Base-by-base conservation (phyloP, 2,113 vertebrate species). In the Apodemus speciosus region DNA sequence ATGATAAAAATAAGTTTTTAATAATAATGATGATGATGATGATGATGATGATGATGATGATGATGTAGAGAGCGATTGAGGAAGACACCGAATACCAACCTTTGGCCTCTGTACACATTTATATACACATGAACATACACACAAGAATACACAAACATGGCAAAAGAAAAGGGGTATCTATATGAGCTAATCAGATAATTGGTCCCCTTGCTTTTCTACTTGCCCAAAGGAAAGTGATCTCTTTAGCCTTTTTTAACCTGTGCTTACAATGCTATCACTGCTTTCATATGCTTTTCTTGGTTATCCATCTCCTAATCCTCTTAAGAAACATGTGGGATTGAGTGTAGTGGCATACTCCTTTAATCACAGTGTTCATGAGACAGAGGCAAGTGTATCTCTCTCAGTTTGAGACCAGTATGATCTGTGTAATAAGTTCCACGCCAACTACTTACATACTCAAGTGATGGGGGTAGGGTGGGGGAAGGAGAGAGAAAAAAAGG, bases 251-350 rank as follows among this genome's bases (percentile, higher is more conserved):
- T 88, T 76, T 94, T 3, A 27, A 58, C 66, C 25, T 89, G 9
- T 92, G 16, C 23, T 84, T 79, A 0, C 43, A 73, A 40, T 72
- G 20, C 40, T 87, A 64, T 53, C 9, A 32, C 81, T 92, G 56
- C 1, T 9, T 72, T 68, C 60, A 71, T 73, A 46, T 58, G 4
- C 35, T 89, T 86, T 95, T 25, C 56, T 92, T 92, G 25, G 25
- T 92, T 73, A 68, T 90, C 69, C 8, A 62, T 27, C 53, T 81
- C 18, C 60, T 88, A 2, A 53, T 56, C 84, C n/a, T 71, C 43
- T 75, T 91, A 81, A 95, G 87, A 93, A 94, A 49, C 30, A 71
- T 56, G 9, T 80, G 49, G 77, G 21, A 53, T 32, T 13, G 49
- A 53, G 49, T 79, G 49, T 10, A 25, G 77, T 58, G 21, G n/a